Percentiles rank a stretch among this genome's conserved stretches.
Evolutionary conservation across 1,140 invertebrate species (phyloP).

Genomic region (Papilio helenus): DNA sequence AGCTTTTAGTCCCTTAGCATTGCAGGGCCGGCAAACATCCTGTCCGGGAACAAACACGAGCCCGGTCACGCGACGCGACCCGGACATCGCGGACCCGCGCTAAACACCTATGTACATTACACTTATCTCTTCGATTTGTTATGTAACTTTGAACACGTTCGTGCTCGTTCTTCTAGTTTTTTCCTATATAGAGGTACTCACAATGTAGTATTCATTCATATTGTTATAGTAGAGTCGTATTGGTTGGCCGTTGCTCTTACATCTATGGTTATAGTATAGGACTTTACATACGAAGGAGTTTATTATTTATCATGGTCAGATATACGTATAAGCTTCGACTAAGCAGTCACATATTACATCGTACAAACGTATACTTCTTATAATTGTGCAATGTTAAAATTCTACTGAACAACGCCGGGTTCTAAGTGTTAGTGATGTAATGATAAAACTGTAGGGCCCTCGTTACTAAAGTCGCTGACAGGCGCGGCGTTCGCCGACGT

Average conservation of each 20-base stretch:
- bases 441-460: conserved; percentile 11
- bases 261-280: too few relatives aligned
- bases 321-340: too few relatives aligned
- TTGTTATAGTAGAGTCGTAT: neutral
- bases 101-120: conserved; percentile 68
- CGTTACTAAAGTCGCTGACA: conserved; percentile 16
- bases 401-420: neutral
- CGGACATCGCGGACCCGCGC: conserved; percentile 73
- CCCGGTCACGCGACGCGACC: conserved; percentile 54
- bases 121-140: conserved; percentile 48
- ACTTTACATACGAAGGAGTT: too few relatives aligned
- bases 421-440: neutral
- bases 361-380: neutral
- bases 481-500: conserved; percentile 25
- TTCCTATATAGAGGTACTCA: neutral
- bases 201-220: neutral
- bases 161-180: conserved; percentile 17
- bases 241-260: neutral
- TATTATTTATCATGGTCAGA: too few relatives aligned
- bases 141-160: conserved; percentile 32
- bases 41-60: conserved; percentile 71
- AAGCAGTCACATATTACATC: too few relatives aligned
- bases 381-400: neutral
- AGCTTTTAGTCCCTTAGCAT: conserved; percentile 67
- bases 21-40: conserved; percentile 75